Evolutionary conservation across 2,797 vertebrate genomes (phyloP).

Genomic region (Pampus argenteus): DNA sequence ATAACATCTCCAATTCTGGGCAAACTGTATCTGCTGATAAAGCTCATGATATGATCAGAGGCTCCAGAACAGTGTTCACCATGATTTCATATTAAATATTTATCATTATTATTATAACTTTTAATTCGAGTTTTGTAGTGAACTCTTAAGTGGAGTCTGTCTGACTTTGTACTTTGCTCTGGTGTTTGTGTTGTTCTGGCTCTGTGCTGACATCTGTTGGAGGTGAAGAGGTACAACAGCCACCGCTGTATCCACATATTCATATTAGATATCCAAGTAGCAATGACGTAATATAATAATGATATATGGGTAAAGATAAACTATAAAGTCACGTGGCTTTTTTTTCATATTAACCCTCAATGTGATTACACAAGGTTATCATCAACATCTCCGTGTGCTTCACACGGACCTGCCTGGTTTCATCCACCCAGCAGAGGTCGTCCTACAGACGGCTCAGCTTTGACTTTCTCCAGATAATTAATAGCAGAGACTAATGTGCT

Average conservation of each 20-base stretch:
- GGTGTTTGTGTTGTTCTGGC: conserved; percentile 1
- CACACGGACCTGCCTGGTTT: background rate
- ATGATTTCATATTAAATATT: background rate
- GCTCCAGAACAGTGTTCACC: background rate
- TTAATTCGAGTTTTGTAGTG: background rate
- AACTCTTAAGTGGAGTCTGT: background rate
- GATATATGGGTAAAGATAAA: background rate
- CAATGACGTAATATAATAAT: too few relatives aligned
- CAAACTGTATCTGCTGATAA: background rate
- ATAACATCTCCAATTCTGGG: background rate
- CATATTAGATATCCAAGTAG: background rate
- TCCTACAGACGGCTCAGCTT: conserved; percentile 4
- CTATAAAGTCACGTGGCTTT: background rate
- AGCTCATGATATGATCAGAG: background rate
- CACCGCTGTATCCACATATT: background rate
- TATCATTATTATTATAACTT: background rate
- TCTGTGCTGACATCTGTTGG: conserved; percentile 61
- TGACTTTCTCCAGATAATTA: conserved; percentile 50
- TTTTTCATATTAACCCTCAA: background rate
- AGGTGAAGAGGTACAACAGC: conserved; percentile 20
- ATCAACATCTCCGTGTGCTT: too few relatives aligned
- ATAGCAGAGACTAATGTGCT: conserved; percentile 43
- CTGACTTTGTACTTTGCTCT: background rate
- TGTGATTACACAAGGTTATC: background rate
- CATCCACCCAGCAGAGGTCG: conserved; percentile 71